Evolutionary conservation across 64 coral and sea anemone species (phyloP).

Genomic region (Pocillopora damicornis): DNA sequence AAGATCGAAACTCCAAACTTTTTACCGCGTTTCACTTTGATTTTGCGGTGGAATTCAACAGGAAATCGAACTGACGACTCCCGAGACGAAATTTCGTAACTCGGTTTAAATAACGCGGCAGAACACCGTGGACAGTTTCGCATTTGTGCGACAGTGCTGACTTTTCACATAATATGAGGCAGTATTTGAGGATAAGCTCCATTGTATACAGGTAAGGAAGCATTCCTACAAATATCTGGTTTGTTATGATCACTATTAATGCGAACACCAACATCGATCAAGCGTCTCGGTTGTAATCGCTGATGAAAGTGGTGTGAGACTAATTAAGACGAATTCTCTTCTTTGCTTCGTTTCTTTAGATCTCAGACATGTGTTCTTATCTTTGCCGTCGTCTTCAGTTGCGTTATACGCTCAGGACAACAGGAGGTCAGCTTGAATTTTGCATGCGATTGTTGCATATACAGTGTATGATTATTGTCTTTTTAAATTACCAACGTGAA

Average conservation of each 20-base stretch:
- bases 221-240: background rate
- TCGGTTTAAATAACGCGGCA: background rate
- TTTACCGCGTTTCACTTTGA: background rate
- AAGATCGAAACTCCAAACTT: background rate
- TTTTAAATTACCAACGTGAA: background rate
- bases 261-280: background rate
- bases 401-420: background rate
- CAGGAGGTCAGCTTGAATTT: conserved; percentile 32
- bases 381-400: background rate
- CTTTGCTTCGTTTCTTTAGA: background rate
- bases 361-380: background rate
- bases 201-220: background rate
- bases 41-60: conserved; percentile 11
- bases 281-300: background rate
- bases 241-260: background rate
- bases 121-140: background rate
- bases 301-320: background rate
- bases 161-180: conserved; percentile 1
- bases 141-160: background rate
- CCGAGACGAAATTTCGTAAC: background rate
- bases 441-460: background rate
- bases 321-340: background rate
- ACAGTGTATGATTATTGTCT: conserved; percentile 4
- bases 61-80: conserved; percentile 32
- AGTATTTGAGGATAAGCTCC: conserved; percentile 7